These are phyloP conservation scores for Hormiphora californensis DNA, from an alignment of 37 sponge, comb jelly and placozoan genomes.

Conservation along the genomic window DNA sequence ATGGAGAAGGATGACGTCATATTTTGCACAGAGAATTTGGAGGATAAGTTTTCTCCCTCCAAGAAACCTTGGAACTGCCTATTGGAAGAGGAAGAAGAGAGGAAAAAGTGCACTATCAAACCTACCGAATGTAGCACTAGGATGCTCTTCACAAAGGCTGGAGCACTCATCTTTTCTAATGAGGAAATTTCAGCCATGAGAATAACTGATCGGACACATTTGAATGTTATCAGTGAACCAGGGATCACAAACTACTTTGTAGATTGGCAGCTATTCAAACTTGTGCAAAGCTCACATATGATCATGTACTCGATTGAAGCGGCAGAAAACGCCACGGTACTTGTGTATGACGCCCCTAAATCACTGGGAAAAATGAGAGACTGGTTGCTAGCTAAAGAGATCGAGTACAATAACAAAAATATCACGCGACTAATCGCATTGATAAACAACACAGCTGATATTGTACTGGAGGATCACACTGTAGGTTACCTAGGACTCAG, in stretches of 20 bases:
- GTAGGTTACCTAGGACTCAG: not conserved
- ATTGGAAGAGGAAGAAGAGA: not conserved
- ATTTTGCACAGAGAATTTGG: not conserved
- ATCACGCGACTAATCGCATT: not conserved
- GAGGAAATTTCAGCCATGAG: not conserved
- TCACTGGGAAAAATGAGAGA: not conserved
- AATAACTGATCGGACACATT: not conserved
- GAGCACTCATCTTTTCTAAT: not conserved
- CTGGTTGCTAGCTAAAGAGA: not conserved
- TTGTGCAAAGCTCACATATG: not conserved
- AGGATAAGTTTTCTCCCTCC: not conserved
- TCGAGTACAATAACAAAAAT: not conserved
- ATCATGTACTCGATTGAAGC: not conserved
- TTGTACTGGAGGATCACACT: not conserved
- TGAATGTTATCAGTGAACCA: not conserved
- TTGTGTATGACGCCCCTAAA: not conserved
- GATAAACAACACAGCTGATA: not conserved
- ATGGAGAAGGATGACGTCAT: not conserved
- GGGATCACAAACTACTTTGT: not conserved
- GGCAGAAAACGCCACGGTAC: not conserved
- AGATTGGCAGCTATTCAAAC: not conserved
- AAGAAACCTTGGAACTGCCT: not conserved
- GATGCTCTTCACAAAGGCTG: constrained; percentile 40
- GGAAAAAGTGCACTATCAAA: not conserved
- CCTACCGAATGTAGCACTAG: not conserved